Conservation (phyloP, 2,888 invertebrate species). For the Patella ulyssiponensis region DNA sequence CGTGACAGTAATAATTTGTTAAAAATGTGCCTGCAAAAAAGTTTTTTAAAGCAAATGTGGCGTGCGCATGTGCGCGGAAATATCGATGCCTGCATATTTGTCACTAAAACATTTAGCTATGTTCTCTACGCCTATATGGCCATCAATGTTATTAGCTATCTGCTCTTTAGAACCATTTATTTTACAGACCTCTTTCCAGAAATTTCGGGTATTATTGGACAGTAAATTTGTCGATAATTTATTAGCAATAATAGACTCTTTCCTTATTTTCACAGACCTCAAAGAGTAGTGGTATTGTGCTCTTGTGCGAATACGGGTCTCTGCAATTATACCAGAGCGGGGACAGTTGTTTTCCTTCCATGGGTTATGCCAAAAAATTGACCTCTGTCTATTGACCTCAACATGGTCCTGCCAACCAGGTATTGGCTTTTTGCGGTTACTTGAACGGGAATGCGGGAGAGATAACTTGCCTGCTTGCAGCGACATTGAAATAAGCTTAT, state of each 20-base stretch:
- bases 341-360: neutral
- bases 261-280: neutral
- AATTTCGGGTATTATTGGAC: too few relatives aligned
- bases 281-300: slow-evolving; percentile 6
- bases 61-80: too few relatives aligned
- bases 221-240: too few relatives aligned
- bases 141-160: too few relatives aligned
- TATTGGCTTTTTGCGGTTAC: neutral
- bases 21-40: too few relatives aligned
- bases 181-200: too few relatives aligned
- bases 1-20: too few relatives aligned
- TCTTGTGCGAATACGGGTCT: neutral
- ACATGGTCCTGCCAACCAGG: slow-evolving; percentile 1
- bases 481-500: neutral
- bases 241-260: neutral
- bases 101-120: too few relatives aligned
- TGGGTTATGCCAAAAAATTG: neutral
- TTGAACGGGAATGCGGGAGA: neutral
- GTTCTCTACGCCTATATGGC: too few relatives aligned
- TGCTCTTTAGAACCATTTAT: too few relatives aligned
- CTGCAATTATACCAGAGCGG: neutral
- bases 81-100: too few relatives aligned
- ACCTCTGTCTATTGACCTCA: neutral
- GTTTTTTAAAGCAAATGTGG: too few relatives aligned
- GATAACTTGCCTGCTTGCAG: neutral